Evolutionary conservation across 2,888 invertebrate genomes (phyloP), one percentile per base, ranked within the genome.

Genomic region (Agrilus cyanescens): DNA sequence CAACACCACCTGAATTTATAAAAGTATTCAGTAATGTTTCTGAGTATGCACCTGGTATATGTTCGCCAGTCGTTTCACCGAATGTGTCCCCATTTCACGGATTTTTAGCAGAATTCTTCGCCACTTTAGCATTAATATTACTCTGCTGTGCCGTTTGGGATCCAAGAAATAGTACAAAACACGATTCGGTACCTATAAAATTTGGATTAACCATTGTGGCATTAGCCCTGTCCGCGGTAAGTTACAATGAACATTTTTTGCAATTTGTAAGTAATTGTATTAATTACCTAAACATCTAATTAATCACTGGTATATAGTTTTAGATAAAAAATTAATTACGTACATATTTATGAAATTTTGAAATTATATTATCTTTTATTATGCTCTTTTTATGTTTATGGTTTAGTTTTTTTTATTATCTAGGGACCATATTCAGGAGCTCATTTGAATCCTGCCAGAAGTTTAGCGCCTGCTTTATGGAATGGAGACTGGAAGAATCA

Each of bases 111-210:
- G 86, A 87, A 61, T 71, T 78, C 36, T 54, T 79, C 0, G 67
- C 80, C n/a, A 80, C 85, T 0, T 67, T 72, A 4, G 71, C 80
- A 1, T 65, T 87, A 25, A 70, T 76, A 16, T 68, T 84, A 38
- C 69, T 85, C 18, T 76, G 76, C 47, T 84, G 83, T 57, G 78
- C 77, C 1, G 68, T 82, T 5, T 84, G 82, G 82, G 85, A 87
- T 61, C 74, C 78, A 6, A 70, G 80, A 45, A 82, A 84, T 57
- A 60, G 67, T 15, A 68, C 71, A 36, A 78, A 77, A 54, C 73
- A 75, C 38, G 85, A 85, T 49, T 79, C 81, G 0, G 65, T 70
- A 2, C 60, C 83, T 1, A 65, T 85, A 16, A 77, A 78, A 53
- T 82, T 84, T 53, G 85, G 82, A 40, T 66, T 85, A 38, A 69